phyloP scores from a whole-genome alignment of 2,888 invertebrate genomes.

The Allygus modestus region DNA sequence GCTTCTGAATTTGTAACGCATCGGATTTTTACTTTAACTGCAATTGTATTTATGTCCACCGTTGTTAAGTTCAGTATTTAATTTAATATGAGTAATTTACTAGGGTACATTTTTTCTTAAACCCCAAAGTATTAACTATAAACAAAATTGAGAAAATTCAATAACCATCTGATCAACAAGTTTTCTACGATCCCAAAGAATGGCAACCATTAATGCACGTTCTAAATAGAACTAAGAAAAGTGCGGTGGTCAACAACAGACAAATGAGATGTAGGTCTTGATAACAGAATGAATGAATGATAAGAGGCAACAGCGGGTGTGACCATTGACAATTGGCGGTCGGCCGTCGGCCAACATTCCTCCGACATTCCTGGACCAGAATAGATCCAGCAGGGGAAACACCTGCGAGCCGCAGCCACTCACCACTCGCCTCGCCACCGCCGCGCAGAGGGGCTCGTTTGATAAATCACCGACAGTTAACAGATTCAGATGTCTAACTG shows the following conservation, averaged over 20 bases:
- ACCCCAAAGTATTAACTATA: too few relatives aligned
- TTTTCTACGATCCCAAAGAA: too few relatives aligned
- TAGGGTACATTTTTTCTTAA: too few relatives aligned
- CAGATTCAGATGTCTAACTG: background rate
- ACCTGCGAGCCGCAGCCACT: background rate
- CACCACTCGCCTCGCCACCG: background rate
- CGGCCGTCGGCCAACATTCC: constrained; percentile 41
- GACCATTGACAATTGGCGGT: constrained; percentile 48
- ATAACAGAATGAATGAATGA: constrained; percentile 53
- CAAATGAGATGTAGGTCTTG: background rate
- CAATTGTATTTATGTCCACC: too few relatives aligned
- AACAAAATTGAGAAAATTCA: too few relatives aligned
- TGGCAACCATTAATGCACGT: too few relatives aligned
- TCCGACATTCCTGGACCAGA: constrained; percentile 14
- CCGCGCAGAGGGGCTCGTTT: background rate
- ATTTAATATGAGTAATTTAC: too few relatives aligned
- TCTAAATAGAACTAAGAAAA: too few relatives aligned
- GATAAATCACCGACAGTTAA: background rate
- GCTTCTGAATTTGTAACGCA: too few relatives aligned
- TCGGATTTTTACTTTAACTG: too few relatives aligned
- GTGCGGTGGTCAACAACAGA: constrained; percentile 4
- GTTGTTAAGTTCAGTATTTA: too few relatives aligned
- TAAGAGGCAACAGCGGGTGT: constrained; percentile 21
- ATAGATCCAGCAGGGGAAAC: constrained; percentile 34
- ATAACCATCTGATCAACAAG: too few relatives aligned